phyloP scores from a whole-genome alignment of 2,888 invertebrate genomes.

The Hemistola chrysoprasaria region DNA sequence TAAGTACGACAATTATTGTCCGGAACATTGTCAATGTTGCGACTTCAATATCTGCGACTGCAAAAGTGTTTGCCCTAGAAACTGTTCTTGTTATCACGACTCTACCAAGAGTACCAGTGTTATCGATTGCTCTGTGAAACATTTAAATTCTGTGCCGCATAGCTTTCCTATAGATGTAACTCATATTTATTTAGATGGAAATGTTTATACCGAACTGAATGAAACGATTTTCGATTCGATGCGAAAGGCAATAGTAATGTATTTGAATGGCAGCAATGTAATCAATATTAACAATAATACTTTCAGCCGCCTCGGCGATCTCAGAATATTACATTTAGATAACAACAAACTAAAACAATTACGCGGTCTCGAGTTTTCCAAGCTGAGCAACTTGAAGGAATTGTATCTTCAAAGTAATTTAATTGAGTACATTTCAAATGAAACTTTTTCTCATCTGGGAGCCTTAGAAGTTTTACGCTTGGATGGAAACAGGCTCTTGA shows the following conservation, averaged over 20 bases:
- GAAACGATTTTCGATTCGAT: slow-evolving; percentile 69
- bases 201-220: slow-evolving; percentile 89
- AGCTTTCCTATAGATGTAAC: slow-evolving; percentile 95
- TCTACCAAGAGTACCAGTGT: slow-evolving; percentile 95
- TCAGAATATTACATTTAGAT: slow-evolving; percentile 92
- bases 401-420: slow-evolving; percentile 93
- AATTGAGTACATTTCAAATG: slow-evolving; percentile 89
- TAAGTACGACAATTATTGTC: slow-evolving; percentile 94
- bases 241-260: slow-evolving; percentile 85
- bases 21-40: slow-evolving; percentile 96
- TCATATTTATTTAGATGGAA: slow-evolving; percentile 95
- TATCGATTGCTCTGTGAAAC: slow-evolving; percentile 93
- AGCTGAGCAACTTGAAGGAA: slow-evolving; percentile 89
- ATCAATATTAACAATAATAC: slow-evolving; percentile 92
- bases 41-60: slow-evolving; percentile 98
- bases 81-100: slow-evolving; percentile 97
- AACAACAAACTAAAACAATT: slow-evolving; percentile 91
- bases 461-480: slow-evolving; percentile 91
- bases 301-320: slow-evolving; percentile 89
- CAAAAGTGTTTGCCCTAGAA: slow-evolving; percentile 95
- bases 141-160: slow-evolving; percentile 88
- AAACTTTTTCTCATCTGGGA: slow-evolving; percentile 89
- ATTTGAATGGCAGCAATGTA: slow-evolving; percentile 91
- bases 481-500: slow-evolving; percentile 92
- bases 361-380: slow-evolving; percentile 92